Evolutionary conservation across 2,113 vertebrate genomes (phyloP).

Genomic region (Amphilophus citrinellus): DNA sequence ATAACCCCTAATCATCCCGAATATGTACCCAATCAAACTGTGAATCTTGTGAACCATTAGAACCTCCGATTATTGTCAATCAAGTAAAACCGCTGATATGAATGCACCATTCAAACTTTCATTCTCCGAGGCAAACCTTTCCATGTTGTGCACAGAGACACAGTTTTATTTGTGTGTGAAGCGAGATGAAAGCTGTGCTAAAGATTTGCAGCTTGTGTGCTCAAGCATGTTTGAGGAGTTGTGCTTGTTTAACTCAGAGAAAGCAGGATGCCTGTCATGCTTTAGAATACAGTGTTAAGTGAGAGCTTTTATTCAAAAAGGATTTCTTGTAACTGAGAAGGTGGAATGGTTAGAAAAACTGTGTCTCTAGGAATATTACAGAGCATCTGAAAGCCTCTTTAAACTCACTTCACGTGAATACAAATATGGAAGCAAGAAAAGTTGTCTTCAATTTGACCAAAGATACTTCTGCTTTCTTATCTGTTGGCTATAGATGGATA

Average conservation of each 20-base stretch:
- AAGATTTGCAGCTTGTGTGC: neutral
- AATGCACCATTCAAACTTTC: neutral
- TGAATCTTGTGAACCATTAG: neutral
- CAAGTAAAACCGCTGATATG: neutral
- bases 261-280: neutral
- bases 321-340: neutral
- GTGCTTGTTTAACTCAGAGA: neutral
- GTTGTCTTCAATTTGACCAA: neutral
- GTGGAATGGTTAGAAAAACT: neutral
- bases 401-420: neutral
- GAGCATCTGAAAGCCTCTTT: neutral
- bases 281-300: neutral
- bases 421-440: neutral
- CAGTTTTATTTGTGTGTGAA: neutral
- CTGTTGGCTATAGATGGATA: constrained; percentile 11
- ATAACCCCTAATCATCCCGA: neutral
- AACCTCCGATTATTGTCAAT: neutral
- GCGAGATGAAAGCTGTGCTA: neutral
- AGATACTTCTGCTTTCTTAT: neutral
- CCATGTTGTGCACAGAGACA: neutral
- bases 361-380: neutral
- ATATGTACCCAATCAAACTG: neutral
- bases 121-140: neutral
- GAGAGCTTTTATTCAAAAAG: neutral
- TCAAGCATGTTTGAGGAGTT: neutral